A percentile compares a stretch with the other conserved stretches of the same genome.
phyloP scores from a whole-genome alignment of 2,113 vertebrate species.

The Neodon shergylaensis region DNA sequence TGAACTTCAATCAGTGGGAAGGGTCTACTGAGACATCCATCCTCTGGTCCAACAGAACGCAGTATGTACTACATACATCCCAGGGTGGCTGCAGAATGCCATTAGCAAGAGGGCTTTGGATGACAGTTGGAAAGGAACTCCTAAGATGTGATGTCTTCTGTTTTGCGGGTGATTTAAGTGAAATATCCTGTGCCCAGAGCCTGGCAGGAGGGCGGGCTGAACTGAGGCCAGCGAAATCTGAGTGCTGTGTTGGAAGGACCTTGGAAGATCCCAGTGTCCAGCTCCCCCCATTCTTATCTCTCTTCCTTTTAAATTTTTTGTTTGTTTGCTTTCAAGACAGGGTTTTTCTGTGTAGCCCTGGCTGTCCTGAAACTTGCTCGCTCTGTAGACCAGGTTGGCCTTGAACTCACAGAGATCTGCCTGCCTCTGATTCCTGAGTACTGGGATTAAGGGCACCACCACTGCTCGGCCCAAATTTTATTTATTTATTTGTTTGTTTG shows the following conservation, averaged over 20 bases:
- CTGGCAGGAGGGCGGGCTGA: not conserved
- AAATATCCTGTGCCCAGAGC: not conserved
- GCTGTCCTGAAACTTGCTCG: not conserved
- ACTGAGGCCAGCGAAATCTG: not conserved
- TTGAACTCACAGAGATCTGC: not conserved
- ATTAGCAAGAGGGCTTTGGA: not conserved
- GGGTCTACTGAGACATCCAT: not conserved
- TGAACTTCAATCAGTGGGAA: not conserved
- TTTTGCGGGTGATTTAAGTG: not conserved
- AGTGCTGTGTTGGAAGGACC: not conserved
- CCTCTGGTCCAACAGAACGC: not conserved
- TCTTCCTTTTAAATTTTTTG: not conserved
- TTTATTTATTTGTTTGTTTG: too few relatives aligned
- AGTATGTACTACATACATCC: too few relatives aligned
- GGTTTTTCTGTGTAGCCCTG: not conserved
- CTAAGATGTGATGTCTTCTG: not conserved
- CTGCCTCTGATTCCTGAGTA: not conserved
- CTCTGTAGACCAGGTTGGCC: not conserved
- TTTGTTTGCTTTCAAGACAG: not conserved
- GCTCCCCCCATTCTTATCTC: not conserved
- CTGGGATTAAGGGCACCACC: not conserved
- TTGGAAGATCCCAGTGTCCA: rapidly evolving
- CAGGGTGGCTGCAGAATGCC: not conserved
- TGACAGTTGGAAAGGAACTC: not conserved
- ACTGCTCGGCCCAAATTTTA: not conserved